Base-by-base conservation (phyloP, 2,797 vertebrate genomes). In the Melanogrammus aeglefinus region DNA sequence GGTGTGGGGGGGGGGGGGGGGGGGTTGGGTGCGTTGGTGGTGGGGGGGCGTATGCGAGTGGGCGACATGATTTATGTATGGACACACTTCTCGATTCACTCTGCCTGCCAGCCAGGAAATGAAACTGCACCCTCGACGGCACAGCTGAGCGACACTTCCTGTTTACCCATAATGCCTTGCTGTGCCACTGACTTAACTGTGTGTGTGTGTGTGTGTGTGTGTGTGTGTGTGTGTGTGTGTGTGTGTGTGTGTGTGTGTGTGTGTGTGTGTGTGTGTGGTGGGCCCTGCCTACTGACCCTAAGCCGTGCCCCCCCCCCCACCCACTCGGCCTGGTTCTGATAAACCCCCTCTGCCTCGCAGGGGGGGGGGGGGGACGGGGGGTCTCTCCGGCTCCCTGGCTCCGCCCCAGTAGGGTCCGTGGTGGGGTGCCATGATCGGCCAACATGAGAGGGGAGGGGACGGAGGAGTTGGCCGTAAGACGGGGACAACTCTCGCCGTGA, bases 391-490 rank as follows among this genome's bases (percentile, higher is more conserved):
- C 13, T 71, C 24, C 39, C 69, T 16, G 16, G 36, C 63, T 51
- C 74, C 66, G 66, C 76, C 81, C 72, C 83, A 88, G 84, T 80
- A 82, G 76, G 83, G 80, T 86, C 87, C 83, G 85, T 80, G 88
- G 86, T 85, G 80, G 86, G 87, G 85, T 82, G 88, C 88, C 88
- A 88, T 80, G 86, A 85, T 88, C 85, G 84, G 82, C 88, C 88
- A 82, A 81, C 82, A 87, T 91, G 89, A 91, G 89, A 88, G 89
- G 89, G 72, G 85, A 75, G 79, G 86, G 83, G 88, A 86, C 82
- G 47, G 90, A 91, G 90, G 85, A 91, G 87, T 86, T 90, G 86
- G 88, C 86, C 89, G 89, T 90, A 91, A 89, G 78, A 88, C 91
- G 89, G 89, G 81, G 82, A 88, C 85, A 90, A 51, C 86, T 90